Base-by-base conservation (phyloP, 2,888 invertebrate species). In the Clistopyga incitator region DNA sequence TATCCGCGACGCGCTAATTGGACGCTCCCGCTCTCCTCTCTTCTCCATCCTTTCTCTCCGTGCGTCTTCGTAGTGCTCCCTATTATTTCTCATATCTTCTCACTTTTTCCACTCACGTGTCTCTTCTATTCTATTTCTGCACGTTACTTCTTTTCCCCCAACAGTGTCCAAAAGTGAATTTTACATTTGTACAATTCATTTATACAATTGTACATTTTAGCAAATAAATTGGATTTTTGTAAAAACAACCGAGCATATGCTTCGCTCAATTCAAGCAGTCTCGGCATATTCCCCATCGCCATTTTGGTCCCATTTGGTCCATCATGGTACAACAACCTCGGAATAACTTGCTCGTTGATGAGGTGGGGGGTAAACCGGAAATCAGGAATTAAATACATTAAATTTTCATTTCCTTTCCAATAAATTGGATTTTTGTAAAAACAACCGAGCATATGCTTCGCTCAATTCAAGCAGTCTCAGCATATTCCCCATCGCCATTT, bases 1-100 rank as follows among this genome's bases (percentile, higher is more conserved):
- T 87, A 90, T 89, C 75, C 88, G 78, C 83, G 85, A 81, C 79
- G 80, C 86, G 86, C 87, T 90, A 89, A 89, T 90, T 90, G 87
- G 87, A 81, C 78, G 61, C 64, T 68, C 65, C 78, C 71, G 82
- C 47, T 74, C 59, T 50, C 1, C 54, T 20, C 25, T 20, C 56
- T 56, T 75, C 54, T 34, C 23, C 0, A 8, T 61, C 47, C 38
- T 56, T 59, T 56, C 56, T 29, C 68, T 59, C 64, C n/a, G 50
- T 59, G 11, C 18, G 11, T 67, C 47, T 25, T 59, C 42, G 8
- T 20, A 54, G 18, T 18, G 45, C 61, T 38, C 38, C 10, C 18
- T 11, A 6, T 74, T 47, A 25, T 25, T n/a, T 4, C 25, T 23
- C 25, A 18, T 34, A 18, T 38, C 18, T 38, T 3, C 3, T 29